Evolutionary conservation across 2,113 vertebrate genomes (phyloP).

Genomic region (Rhinichthys klamathensis): DNA sequence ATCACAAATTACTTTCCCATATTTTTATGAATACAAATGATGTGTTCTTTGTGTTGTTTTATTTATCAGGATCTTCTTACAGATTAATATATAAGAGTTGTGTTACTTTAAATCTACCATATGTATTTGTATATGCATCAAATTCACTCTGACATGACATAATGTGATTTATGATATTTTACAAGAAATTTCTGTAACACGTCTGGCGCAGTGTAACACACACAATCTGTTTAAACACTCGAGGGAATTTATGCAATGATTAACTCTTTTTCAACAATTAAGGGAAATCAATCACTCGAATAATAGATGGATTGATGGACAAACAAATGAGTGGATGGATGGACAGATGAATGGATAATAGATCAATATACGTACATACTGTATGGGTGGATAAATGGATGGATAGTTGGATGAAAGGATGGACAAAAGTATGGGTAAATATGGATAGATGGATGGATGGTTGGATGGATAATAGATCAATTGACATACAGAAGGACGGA

Average conservation of each 20-base stretch:
- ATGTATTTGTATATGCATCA: background rate
- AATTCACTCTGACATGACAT: background rate
- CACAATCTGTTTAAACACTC: constrained; percentile 16
- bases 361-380: too few species aligned
- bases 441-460: background rate
- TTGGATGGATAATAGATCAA: too few species aligned
- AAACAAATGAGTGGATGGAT: background rate
- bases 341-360: background rate
- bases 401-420: background rate
- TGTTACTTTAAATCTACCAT: background rate
- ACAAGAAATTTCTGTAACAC: background rate
- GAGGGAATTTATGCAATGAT: constrained; percentile 25
- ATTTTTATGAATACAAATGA: background rate
- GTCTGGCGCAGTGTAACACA: background rate
- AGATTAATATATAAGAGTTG: background rate
- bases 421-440: background rate
- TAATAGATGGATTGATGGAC: constrained; percentile 4
- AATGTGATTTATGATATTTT: background rate
- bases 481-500: too few species aligned
- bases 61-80: background rate
- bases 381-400: too few species aligned
- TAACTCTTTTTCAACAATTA: constrained; percentile 5
- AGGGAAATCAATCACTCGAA: constrained; percentile 36
- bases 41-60: constrained; percentile 7
- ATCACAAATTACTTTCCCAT: background rate